Evolutionary conservation across 2,888 invertebrate species (phyloP).

Genomic region (Lucinisca nassula): DNA sequence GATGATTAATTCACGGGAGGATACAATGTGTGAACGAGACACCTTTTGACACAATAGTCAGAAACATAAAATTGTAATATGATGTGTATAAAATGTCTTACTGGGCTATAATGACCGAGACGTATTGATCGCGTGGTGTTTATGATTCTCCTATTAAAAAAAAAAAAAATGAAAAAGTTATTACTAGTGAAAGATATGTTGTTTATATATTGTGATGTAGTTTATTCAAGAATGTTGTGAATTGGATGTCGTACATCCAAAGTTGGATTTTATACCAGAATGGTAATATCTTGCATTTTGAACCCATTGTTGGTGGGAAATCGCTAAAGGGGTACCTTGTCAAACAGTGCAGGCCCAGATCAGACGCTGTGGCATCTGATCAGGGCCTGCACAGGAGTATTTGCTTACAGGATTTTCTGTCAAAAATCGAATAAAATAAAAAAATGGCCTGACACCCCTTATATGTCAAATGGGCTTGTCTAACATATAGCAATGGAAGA

Average conservation of each 20-base stretch:
- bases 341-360: too few species aligned
- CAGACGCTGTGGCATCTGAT: too few species aligned
- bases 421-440: too few species aligned
- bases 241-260: not conserved
- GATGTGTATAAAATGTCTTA: not conserved
- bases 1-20: constrained; percentile 1
- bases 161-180: not conserved
- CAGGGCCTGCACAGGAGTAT: too few species aligned
- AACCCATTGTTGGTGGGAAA: too few species aligned
- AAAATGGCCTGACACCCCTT: too few species aligned
- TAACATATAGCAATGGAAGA: too few species aligned
- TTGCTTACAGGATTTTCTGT: too few species aligned
- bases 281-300: too few species aligned
- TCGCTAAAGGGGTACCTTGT: too few species aligned
- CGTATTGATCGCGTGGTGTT: not conserved
- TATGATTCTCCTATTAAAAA: not conserved
- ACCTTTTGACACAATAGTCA: not conserved
- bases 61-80: not conserved
- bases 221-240: not conserved
- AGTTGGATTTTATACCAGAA: not conserved
- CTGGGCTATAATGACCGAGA: not conserved
- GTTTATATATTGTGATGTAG: not conserved
- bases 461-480: too few species aligned
- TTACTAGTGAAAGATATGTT: not conserved
- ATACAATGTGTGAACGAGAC: not conserved